Conservation (phyloP, 2,888 invertebrate genomes). For the Pegoplata infirma region DNA sequence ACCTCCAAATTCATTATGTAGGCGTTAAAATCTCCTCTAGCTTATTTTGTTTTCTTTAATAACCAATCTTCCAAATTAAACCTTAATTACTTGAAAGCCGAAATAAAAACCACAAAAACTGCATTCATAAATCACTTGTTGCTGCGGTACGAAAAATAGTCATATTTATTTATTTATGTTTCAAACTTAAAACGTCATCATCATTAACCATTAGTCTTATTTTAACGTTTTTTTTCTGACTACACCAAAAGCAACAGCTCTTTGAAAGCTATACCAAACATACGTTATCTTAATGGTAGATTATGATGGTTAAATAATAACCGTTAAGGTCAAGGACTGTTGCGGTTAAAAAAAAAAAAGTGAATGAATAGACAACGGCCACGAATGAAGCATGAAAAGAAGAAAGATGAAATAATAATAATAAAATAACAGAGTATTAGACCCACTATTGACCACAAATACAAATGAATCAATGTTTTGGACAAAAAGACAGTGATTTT, state of each 20-base stretch:
- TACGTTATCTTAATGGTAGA: constrained; percentile 34
- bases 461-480: background rate
- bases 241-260: constrained; percentile 4
- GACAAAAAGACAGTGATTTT: background rate
- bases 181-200: constrained; percentile 45
- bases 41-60: background rate
- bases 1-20: too few relatives aligned
- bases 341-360: constrained; percentile 58
- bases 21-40: background rate
- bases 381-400: background rate
- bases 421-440: constrained; percentile 30
- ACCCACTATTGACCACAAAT: constrained; percentile 27
- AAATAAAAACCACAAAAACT: constrained; percentile 1
- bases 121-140: constrained; percentile 43
- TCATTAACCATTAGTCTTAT: constrained; percentile 26
- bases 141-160: constrained; percentile 17
- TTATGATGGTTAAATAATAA: constrained; percentile 62
- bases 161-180: constrained; percentile 31
- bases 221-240: constrained; percentile 17
- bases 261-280: background rate
- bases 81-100: constrained; percentile 24
- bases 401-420: constrained; percentile 16
- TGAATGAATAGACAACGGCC: background rate
- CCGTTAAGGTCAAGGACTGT: constrained; percentile 65
- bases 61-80: background rate